Evolutionary conservation across 2,113 vertebrate genomes (phyloP).

Genomic region (Corydoras sp.): DNA sequence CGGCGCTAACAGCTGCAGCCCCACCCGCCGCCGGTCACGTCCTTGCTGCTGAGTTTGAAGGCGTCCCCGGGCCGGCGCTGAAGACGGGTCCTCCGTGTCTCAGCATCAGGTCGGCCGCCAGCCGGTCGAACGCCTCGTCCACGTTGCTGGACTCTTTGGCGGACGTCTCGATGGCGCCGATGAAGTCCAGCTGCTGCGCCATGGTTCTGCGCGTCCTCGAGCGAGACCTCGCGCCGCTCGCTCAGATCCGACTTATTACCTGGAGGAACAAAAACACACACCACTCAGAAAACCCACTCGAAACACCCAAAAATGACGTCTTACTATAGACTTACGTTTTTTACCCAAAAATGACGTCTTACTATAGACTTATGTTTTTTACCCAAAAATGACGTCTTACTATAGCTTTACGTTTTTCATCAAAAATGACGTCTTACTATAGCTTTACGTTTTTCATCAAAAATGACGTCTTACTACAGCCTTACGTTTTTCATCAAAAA

Average conservation of each 20-base stretch:
- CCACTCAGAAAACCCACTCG: no score
- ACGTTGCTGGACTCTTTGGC: conserved; percentile 83
- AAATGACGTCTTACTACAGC: no score
- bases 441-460: no score
- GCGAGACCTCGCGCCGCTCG: conserved; percentile 70
- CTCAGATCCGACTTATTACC: conserved; percentile 82
- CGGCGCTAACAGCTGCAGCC: conserved; percentile 75
- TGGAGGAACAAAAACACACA: conserved; percentile 37
- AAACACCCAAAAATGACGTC: no score
- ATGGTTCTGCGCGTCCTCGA: conserved; percentile 73
- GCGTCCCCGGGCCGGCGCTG: conserved; percentile 71
- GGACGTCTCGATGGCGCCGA: conserved; percentile 78
- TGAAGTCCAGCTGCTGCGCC: conserved; percentile 72
- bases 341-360: no score
- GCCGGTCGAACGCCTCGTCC: conserved; percentile 77
- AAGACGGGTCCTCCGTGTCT: conserved; percentile 79
- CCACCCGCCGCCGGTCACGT: conserved; percentile 67
- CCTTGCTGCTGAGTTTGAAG: conserved; percentile 84
- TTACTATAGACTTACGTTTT: no score
- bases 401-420: no score
- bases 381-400: no score
- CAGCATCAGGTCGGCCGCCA: conserved; percentile 79
- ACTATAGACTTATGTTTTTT: no score
- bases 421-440: no score
- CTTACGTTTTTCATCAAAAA: no score